These are phyloP conservation scores for Polydesmus complanatus DNA, from an alignment of 2,888 invertebrate genomes.

Conservation along the genomic window DNA sequence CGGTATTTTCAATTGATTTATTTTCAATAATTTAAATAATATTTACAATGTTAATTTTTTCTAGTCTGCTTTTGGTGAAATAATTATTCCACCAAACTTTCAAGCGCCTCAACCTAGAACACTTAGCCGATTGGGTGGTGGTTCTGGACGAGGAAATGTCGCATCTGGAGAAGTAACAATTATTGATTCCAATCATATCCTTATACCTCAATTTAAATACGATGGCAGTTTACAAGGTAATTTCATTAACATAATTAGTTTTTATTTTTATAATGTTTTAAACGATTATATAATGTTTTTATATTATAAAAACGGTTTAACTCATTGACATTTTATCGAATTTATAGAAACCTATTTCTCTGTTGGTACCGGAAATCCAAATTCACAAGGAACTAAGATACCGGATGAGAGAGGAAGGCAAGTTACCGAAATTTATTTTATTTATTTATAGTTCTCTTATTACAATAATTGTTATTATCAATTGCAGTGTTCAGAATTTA, in stretches of 20 bases:
- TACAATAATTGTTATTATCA: neutral
- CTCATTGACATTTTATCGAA: neutral
- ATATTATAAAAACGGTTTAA: neutral
- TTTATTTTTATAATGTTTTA: neutral
- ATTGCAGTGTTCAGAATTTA: conserved; percentile 15
- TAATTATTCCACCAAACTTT: conserved; percentile 21
- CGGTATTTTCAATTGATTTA: conserved; percentile 15
- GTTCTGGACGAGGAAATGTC: conserved; percentile 10
- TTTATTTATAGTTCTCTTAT: neutral
- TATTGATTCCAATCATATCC: conserved; percentile 16
- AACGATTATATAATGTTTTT: neutral
- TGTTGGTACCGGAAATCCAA: conserved; percentile 17
- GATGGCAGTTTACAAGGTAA: conserved; percentile 18
- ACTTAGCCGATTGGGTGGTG: conserved; percentile 7
- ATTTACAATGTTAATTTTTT: no score
- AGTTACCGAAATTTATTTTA: conserved; percentile 34
- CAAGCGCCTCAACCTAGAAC: conserved; percentile 19
- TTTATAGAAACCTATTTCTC: conserved; percentile 17
- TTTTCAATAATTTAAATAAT: conserved; percentile 1
- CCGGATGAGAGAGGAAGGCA: conserved; percentile 17
- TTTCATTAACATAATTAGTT: no score
- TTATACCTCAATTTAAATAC: conserved; percentile 17
- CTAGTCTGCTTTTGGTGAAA: conserved; percentile 23
- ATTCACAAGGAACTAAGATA: conserved; percentile 16
- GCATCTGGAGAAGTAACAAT: conserved; percentile 15